Evolutionary conservation across 2,888 invertebrate genomes (phyloP).

Genomic region (Geotrupes spiniger): DNA sequence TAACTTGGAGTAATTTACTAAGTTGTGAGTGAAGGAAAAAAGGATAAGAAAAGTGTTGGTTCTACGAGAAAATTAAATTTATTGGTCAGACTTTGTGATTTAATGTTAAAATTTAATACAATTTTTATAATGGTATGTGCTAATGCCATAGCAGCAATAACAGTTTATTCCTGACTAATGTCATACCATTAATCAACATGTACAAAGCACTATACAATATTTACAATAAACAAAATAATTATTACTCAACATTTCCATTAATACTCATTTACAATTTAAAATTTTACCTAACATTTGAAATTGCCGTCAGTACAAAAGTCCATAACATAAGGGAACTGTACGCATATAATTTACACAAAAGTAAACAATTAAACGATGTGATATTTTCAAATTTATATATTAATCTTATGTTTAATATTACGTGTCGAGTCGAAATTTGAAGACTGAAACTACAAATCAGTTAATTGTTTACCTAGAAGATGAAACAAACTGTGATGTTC

Average conservation of each 20-base stretch:
- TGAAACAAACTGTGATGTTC: no score
- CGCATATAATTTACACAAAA: no score
- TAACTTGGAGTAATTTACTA: no score
- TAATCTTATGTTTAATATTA: no score
- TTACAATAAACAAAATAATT: slow-evolving; percentile 46
- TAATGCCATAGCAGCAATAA: slow-evolving; percentile 41
- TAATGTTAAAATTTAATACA: slow-evolving; percentile 44
- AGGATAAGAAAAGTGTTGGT: slow-evolving; percentile 24
- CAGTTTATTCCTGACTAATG: slow-evolving; percentile 41
- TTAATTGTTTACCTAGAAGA: no score
- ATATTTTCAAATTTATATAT: no score
- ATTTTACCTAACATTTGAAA: slow-evolving; percentile 11
- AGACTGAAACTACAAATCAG: no score
- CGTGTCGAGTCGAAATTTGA: no score
- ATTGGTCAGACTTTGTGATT: slow-evolving; percentile 47
- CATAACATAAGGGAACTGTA: not conserved
- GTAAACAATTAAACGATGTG: no score
- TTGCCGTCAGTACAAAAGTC: slow-evolving; percentile 6
- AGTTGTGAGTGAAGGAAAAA: not conserved
- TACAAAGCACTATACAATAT: slow-evolving; percentile 59
- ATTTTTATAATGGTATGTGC: slow-evolving; percentile 41
- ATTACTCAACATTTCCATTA: slow-evolving; percentile 33
- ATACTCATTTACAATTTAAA: slow-evolving; percentile 8
- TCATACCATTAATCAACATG: slow-evolving; percentile 54
- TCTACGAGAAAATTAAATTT: slow-evolving; percentile 43